Base-by-base conservation (phyloP, 2,888 invertebrate genomes). In the Papilio protenor region DNA sequence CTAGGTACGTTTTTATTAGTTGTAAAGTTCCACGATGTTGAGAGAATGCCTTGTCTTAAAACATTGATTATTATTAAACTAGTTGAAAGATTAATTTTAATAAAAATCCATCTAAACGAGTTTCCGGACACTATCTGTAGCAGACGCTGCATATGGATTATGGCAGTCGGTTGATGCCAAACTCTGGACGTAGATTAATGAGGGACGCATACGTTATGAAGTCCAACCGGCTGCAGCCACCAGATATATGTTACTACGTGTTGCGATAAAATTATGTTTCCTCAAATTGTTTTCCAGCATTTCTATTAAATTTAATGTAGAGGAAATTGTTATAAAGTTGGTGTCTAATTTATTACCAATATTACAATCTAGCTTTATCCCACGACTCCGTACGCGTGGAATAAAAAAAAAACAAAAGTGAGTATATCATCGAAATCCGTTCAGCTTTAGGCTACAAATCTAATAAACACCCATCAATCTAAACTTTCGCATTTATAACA, bases 41-140 rank as follows among this genome's bases (percentile, higher is more conserved):
- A 33, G 4, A 3, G 8, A 40, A 40, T 40, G 40, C 6, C 8
- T 40, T 40, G 40, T 8, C 40, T 40, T 40, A 8, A 40, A 40
- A 40, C 1, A 40, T 40, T 40, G 40, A 8, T 8, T 40, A 2
- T 40, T 6, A 18, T 52, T 23, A 23, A 59, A 59, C 21, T 21
- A 27, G 16, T n/a, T 40, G n/a, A 69, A 14, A 45, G 45, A 49
- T 45, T 8, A 86, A 88, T 85, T 90, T 92, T 92, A 90, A 84
- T 88, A 87, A 89, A 90, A 88, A 91, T 91, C 90, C 18, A 1
- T 92, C 88, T 89, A 90, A 92, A 90, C 91, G 85, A 92, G 91
- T 92, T 92, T 92, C 81, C 86, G 87, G 84, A 85, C 87, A 88
- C 88, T 92, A 90, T 87, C 87, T 86, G 85, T 89, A 92, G 91